Conservation (phyloP, 2,888 invertebrate genomes). For the Drosophila paranaensis region DNA sequence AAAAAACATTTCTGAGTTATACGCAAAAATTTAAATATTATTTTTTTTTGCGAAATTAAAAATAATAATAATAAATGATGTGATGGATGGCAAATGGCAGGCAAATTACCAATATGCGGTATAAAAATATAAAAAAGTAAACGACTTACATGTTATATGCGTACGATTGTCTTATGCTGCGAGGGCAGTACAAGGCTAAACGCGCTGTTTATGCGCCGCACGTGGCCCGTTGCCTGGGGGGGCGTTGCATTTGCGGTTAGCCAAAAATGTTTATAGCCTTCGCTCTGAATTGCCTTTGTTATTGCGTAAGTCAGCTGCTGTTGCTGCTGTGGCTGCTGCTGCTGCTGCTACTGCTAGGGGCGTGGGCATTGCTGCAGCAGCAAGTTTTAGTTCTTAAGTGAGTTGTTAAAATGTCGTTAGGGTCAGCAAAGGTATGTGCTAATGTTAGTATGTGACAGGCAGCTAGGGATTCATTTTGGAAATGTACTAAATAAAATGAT, state of each 20-base stretch:
- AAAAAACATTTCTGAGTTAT: conserved; percentile 36
- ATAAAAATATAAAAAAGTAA: conserved; percentile 1
- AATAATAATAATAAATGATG: conserved; percentile 8
- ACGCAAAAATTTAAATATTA: conserved; percentile 19
- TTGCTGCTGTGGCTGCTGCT: not conserved
- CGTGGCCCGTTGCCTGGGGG: conserved; percentile 25
- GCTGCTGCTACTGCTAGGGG: conserved; percentile 4
- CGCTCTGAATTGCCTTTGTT: conserved; percentile 39
- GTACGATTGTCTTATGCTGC: conserved; percentile 13
- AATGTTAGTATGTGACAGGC: conserved; percentile 30
- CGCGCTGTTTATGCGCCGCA: conserved; percentile 37
- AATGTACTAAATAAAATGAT: not conserved
- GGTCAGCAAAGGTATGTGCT: conserved; percentile 38
- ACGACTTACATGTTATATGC: conserved; percentile 4
- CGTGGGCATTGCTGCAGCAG: conserved; percentile 16
- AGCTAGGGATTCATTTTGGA: not conserved
- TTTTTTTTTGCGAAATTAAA: conserved; percentile 33
- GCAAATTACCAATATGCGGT: not conserved
- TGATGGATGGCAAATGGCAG: conserved; percentile 30
- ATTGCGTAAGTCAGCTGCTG: conserved; percentile 16
- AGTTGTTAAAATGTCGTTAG: conserved; percentile 34
- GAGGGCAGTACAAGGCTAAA: not conserved
- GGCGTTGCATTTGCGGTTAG: conserved; percentile 33
- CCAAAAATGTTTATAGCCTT: conserved; percentile 46
- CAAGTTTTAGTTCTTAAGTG: conserved; percentile 43